Percentiles rank a stretch among this genome's conserved stretches.
phyloP scores from a whole-genome alignment of 2,797 vertebrate species.

The Notolabrus celidotus region DNA sequence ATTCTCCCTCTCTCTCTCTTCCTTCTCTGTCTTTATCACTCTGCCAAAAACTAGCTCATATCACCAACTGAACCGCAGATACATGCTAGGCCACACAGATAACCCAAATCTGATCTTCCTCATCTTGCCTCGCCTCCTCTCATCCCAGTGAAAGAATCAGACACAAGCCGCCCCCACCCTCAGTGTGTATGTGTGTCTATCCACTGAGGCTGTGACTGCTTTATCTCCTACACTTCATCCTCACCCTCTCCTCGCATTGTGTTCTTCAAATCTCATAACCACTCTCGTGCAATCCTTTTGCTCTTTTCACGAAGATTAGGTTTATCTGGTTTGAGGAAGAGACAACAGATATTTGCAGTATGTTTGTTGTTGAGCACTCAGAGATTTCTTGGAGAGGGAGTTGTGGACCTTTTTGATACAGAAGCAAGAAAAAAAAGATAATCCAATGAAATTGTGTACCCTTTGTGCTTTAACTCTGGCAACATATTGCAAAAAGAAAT shows the following conservation, averaged over 20 bases:
- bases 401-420: background rate
- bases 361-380: slow-evolving; percentile 30
- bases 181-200: slow-evolving; percentile 10
- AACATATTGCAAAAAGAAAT: background rate
- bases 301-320: slow-evolving; percentile 38
- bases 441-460: background rate
- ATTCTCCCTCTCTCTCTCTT: slow-evolving; percentile 25
- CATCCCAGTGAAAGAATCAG: slow-evolving; percentile 48
- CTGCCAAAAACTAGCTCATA: slow-evolving; percentile 51
- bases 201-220: slow-evolving; percentile 43
- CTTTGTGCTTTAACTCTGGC: background rate
- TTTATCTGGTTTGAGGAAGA: slow-evolving; percentile 37
- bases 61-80: slow-evolving; percentile 49
- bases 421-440: background rate
- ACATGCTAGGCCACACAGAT: slow-evolving; percentile 64
- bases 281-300: slow-evolving; percentile 26
- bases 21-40: slow-evolving; percentile 24
- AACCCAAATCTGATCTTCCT: slow-evolving; percentile 68
- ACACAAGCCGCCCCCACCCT: slow-evolving; percentile 17
- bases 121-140: slow-evolving; percentile 55
- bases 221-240: slow-evolving; percentile 56
- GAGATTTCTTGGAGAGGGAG: slow-evolving; percentile 18
- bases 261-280: slow-evolving; percentile 57
- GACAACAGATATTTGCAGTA: slow-evolving; percentile 37
- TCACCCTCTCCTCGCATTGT: slow-evolving; percentile 30